Conservation (phyloP, 2,113 vertebrate genomes). For the Scopus umbretta region DNA sequence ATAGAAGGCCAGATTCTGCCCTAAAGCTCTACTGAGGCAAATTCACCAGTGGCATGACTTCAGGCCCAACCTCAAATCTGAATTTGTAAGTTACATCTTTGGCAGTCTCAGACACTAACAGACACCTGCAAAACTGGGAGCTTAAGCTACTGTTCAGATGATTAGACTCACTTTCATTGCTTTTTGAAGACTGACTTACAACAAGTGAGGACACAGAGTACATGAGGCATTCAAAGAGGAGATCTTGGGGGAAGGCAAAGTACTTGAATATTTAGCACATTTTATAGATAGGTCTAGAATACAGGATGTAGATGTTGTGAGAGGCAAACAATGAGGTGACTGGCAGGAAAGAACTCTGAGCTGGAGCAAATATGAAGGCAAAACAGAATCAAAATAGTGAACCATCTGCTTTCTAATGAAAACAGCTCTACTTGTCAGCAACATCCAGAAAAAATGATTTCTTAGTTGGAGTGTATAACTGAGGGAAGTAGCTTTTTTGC, state of each 20-base stretch:
- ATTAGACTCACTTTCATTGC: neutral
- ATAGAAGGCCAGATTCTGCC: neutral
- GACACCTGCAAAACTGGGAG: neutral
- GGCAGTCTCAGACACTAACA: neutral
- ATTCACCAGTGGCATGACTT: neutral
- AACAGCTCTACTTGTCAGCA: conserved; percentile 64
- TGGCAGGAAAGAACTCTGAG: conserved; percentile 5
- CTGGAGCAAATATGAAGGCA: conserved; percentile 49
- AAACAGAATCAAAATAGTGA: conserved; percentile 27
- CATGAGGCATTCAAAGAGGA: neutral
- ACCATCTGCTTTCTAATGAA: conserved; percentile 73
- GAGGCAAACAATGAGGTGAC: neutral
- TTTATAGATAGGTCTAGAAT: neutral
- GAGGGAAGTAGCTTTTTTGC: conserved; percentile 67
- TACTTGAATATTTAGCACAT: neutral
- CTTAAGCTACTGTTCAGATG: neutral
- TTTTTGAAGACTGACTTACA: neutral
- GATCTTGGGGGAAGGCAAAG: neutral
- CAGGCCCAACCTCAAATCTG: neutral
- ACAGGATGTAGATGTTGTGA: neutral
- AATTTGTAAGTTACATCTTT: neutral
- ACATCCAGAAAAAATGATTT: conserved; percentile 70
- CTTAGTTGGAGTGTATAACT: conserved; percentile 31
- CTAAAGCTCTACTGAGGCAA: neutral
- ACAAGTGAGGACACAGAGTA: neutral